phyloP scores from a whole-genome alignment of 2,888 invertebrate species.

The Eupsilia transversa region DNA sequence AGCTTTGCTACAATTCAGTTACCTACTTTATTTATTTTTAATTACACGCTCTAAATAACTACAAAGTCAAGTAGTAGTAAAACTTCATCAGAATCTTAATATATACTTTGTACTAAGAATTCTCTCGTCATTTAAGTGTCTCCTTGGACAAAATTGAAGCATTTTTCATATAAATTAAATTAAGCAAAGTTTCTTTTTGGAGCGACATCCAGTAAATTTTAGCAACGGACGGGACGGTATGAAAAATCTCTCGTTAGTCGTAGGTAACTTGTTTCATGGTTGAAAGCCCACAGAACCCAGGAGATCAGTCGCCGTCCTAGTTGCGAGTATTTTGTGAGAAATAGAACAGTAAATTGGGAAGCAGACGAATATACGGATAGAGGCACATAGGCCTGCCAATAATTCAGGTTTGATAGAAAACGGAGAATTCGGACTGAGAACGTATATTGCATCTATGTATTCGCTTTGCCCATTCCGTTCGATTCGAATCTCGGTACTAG shows the following conservation, averaged over 20 bases:
- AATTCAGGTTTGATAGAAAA: slow-evolving; percentile 2
- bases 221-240: slow-evolving; percentile 24
- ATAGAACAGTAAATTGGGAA: slow-evolving; percentile 28
- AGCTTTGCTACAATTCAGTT: slow-evolving; percentile 15
- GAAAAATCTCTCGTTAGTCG: slow-evolving; percentile 59
- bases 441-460: background rate
- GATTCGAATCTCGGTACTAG: slow-evolving; percentile 6
- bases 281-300: slow-evolving; percentile 9
- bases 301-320: slow-evolving; percentile 8
- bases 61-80: slow-evolving; percentile 4
- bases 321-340: slow-evolving; percentile 27
- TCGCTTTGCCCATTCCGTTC: background rate
- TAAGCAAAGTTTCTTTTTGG: slow-evolving; percentile 33
- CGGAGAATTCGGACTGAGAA: background rate
- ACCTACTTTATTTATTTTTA: slow-evolving; percentile 18
- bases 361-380: slow-evolving; percentile 6
- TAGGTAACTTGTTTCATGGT: slow-evolving; percentile 71
- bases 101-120: slow-evolving; percentile 25
- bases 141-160: slow-evolving; percentile 28
- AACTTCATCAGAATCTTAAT: slow-evolving; percentile 21
- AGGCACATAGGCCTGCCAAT: background rate
- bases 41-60: slow-evolving; percentile 18
- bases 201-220: slow-evolving; percentile 25
- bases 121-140: slow-evolving; percentile 16
- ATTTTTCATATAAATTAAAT: slow-evolving; percentile 48